These are phyloP conservation scores for Fabriciana adippe DNA, from an alignment of 2,888 invertebrate genomes.

Conservation along the genomic window DNA sequence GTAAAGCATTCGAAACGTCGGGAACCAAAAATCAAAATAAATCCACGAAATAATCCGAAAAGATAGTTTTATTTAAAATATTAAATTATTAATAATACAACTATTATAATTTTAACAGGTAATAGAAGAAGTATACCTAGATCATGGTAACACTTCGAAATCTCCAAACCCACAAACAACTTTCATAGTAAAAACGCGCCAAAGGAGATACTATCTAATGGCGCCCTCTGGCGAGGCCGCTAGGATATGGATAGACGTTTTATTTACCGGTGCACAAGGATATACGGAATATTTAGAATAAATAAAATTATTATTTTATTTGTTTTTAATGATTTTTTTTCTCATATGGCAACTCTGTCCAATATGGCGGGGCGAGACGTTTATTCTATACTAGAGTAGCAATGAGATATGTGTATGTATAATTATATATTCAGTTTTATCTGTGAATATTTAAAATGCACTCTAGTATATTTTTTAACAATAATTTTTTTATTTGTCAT, in stretches of 20 bases:
- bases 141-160: constrained; percentile 95
- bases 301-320: constrained; percentile 21
- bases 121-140: constrained; percentile 98
- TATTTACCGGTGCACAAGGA: constrained; percentile 96
- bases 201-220: constrained; percentile 94
- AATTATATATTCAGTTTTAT: too few relatives aligned
- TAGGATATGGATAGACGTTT: constrained; percentile 97
- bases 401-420: too few relatives aligned
- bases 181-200: constrained; percentile 96
- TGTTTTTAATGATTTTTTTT: neutral
- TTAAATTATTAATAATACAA: neutral
- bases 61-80: neutral
- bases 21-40: too few relatives aligned
- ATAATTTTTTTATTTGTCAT: too few relatives aligned
- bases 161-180: constrained; percentile 95
- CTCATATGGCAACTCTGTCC: constrained; percentile 1
- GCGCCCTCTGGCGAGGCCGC: constrained; percentile 97
- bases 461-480: too few relatives aligned
- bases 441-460: too few relatives aligned
- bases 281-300: constrained; percentile 82
- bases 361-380: neutral
- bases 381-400: too few relatives aligned
- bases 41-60: neutral
- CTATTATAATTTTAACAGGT: constrained; percentile 82
- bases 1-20: too few relatives aligned